These are phyloP conservation scores for Conchocele bisecta DNA, from an alignment of 2,888 invertebrate species.

Conservation along the genomic window DNA sequence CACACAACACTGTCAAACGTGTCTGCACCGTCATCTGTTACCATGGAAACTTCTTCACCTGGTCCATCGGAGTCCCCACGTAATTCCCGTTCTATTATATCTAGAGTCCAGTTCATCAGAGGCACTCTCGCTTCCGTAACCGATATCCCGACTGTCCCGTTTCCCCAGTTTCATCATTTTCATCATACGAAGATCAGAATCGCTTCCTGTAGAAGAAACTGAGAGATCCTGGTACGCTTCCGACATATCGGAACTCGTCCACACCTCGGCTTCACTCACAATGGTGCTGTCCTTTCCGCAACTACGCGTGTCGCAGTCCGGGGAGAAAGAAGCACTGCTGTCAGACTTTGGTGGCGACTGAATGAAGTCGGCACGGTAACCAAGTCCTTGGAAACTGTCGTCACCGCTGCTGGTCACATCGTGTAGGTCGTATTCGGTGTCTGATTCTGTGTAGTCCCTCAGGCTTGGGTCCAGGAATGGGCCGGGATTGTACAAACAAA, in stretches of 20 bases:
- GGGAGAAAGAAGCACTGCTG: constrained; percentile 51
- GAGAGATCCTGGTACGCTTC: constrained; percentile 58
- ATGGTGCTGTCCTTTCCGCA: constrained; percentile 76
- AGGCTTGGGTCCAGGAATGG: constrained; percentile 36
- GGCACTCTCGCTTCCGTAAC: constrained; percentile 83
- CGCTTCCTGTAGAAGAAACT: constrained; percentile 61
- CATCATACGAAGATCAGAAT: constrained; percentile 62
- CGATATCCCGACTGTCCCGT: constrained; percentile 76
- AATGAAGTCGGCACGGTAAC: constrained; percentile 55
- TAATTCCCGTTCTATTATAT: constrained; percentile 57
- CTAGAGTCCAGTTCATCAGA: constrained; percentile 78
- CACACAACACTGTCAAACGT: constrained; percentile 74
- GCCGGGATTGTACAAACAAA: constrained; percentile 47
- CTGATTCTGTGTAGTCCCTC: constrained; percentile 50
- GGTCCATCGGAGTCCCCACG: constrained; percentile 70
- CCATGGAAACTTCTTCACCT: constrained; percentile 70
- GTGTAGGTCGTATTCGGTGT: constrained; percentile 45
- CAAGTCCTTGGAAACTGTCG: constrained; percentile 57
- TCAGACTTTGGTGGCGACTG: constrained; percentile 59
- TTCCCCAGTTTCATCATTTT: constrained; percentile 45
- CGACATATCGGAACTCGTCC: constrained; percentile 68
- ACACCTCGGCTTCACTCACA: constrained; percentile 75
- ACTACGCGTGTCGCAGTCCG: constrained; percentile 66
- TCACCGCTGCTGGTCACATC: constrained; percentile 59
- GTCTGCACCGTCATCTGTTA: constrained; percentile 72